Percentiles rank a stretch among this genome's conserved stretches.
phyloP scores from a whole-genome alignment of 2,888 invertebrate species.

The Zygaena filipendulae region DNA sequence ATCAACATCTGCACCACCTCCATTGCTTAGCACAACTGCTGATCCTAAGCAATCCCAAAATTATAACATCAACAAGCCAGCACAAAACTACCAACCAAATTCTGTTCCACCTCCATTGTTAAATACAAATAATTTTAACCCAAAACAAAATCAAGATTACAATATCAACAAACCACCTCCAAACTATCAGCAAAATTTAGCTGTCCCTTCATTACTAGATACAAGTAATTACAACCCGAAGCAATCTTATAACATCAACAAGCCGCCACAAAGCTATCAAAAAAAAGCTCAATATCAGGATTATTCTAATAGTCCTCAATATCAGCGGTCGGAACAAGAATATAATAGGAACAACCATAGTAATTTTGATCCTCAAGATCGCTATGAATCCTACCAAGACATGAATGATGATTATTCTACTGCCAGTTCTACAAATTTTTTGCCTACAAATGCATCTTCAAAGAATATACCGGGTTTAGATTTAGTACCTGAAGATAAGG shows the following conservation, averaged over 20 bases:
- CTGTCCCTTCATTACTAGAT: too few species aligned
- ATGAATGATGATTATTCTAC: constrained; percentile 19
- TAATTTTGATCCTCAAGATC: constrained; percentile 28
- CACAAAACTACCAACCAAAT: constrained; percentile 18
- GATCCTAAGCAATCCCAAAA: too few species aligned
- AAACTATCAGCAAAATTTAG: too few species aligned
- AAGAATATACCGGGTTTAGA: constrained; percentile 81
- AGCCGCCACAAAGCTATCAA: constrained; percentile 20
- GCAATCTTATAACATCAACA: too few species aligned
- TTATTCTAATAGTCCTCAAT: constrained; percentile 22
- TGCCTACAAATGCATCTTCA: constrained; percentile 31
- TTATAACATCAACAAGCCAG: constrained; percentile 17
- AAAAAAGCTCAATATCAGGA: constrained; percentile 18
- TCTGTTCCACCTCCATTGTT: too few species aligned
- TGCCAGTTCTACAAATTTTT: constrained; percentile 31
- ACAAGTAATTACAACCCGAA: constrained; percentile 9
- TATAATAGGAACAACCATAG: constrained; percentile 27
- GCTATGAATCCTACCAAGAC: constrained; percentile 32
- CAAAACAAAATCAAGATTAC: too few species aligned
- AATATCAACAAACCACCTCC: too few species aligned
- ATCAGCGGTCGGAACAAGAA: constrained; percentile 25
- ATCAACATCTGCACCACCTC: constrained; percentile 25
- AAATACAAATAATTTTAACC: too few species aligned
- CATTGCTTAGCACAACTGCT: constrained; percentile 21
- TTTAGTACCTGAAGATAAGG: constrained; percentile 65